Evolutionary conservation across 1,140 invertebrate genomes (phyloP).

Genomic region (Adoxophyes honmai): DNA sequence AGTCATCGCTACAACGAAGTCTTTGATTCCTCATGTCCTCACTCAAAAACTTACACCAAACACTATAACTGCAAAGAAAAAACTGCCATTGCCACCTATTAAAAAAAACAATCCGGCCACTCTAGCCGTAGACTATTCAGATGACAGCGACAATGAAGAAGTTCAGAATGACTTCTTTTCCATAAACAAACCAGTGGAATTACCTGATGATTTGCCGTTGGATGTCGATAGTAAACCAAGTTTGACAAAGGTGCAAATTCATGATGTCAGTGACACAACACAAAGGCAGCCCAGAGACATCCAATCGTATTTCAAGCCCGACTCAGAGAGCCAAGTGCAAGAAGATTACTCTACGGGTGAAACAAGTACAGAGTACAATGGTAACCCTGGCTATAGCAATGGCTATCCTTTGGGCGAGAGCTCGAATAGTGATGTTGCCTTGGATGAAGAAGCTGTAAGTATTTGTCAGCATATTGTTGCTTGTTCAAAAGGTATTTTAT

Average conservation of each 20-base stretch:
- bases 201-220: slow-evolving; percentile 41
- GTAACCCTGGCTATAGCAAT: slow-evolving; percentile 19
- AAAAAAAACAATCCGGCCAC: slow-evolving; percentile 37
- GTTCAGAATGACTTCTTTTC: slow-evolving; percentile 77
- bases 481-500: no score
- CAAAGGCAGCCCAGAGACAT: slow-evolving; percentile 35
- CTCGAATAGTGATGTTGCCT: slow-evolving; percentile 30
- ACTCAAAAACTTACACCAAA: slow-evolving; percentile 42
- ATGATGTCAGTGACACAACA: background rate
- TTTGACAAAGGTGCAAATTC: slow-evolving; percentile 7
- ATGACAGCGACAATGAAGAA: slow-evolving; percentile 71
- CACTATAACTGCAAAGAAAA: slow-evolving; percentile 45
- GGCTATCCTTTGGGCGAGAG: slow-evolving; percentile 14
- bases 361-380: background rate
- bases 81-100: slow-evolving; percentile 27
- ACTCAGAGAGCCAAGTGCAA: slow-evolving; percentile 25
- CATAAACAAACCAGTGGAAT: slow-evolving; percentile 59
- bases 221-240: slow-evolving; percentile 30
- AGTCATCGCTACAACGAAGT: slow-evolving; percentile 39
- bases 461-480: background rate
- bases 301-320: slow-evolving; percentile 59
- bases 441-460: slow-evolving; percentile 73
- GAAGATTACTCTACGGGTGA: background rate
- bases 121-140: slow-evolving; percentile 48
- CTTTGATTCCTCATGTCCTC: slow-evolving; percentile 55